Base-by-base conservation (phyloP, 1,140 invertebrate genomes). In the Chrysomallon squamiferum region DNA sequence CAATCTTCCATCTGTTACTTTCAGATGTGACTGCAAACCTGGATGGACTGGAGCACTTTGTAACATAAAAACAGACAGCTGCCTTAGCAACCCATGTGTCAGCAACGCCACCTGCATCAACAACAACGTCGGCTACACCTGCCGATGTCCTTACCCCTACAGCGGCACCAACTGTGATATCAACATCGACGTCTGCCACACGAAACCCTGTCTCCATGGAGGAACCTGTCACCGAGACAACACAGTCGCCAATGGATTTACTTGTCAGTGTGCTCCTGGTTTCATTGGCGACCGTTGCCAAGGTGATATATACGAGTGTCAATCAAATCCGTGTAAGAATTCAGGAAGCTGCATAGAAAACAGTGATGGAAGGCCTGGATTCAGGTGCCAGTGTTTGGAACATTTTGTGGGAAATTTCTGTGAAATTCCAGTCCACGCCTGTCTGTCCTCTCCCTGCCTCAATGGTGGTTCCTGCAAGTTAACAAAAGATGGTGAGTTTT, bases 81-180 rank as follows among this genome's bases (percentile, higher is more conserved):
- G 95, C 85, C 91, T 92, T 68, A 93, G 91, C 33, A 91, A 93
- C 81, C 95, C 95, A 0, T 97, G 95, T 82, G 88, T 92, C 62
- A 95, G 96, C 81, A 92, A 93, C 0, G 95, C 93, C 9, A 72
- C 65, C 7, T 97, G 95, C 78, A 89, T 93, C 56, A 94, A 97
- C 62, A 20, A 76, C 87, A 35, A 62, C 22, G 30, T 32, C 13
- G 59, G 35, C 25, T 75, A 64, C 56, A 38, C n/a, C 35, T 98
- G 95, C 79, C 94, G 95, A 76, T 98, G 95, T 82, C 90, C 92
- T 2, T 22, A 38, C 7, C 59, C 52, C 1, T 68, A 52, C 38
- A 50, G 30, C 7, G 72, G 72, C 9, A 57, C 32, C 13, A 61
- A 52, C 27, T 74, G 72, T 60, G 68, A 68, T 15, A 30, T 22